Base-by-base conservation (phyloP, 2,888 invertebrate genomes). In the Chrysolina haemoptera region DNA sequence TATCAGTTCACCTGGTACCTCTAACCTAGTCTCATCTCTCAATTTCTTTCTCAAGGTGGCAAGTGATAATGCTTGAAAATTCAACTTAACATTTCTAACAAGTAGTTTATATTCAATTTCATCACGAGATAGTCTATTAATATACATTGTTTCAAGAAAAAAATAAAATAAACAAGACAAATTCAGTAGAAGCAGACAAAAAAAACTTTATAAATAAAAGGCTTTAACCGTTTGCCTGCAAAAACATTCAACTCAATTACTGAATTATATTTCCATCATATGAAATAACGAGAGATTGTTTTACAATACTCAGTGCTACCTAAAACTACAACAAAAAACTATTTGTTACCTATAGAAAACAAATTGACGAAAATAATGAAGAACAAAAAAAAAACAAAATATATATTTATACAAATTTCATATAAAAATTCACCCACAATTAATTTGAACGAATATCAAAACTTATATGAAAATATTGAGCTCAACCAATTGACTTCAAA, bases 81-180 rank as follows among this genome's bases (percentile, higher is more conserved):
- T 35, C 8, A 35, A 35, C 35, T 10, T 6, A 6, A n/a, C 9
- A 22, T 22, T 22, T 9, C 59, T 59, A 59, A 62, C 62, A 6
- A 4, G n/a, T 40, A 62, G 62, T 9, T 62, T n/a, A 40, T 62
- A 62, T 62, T 62, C 62, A 62, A 62, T 35, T 62, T 62, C 62
- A 40, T 62, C 62, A 16, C 62, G 20, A 11, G 14, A 11, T 14
- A 62, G 18, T 1, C 62, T 10, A 22, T 20, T 18, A 11, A 22
- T 22, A 22, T 62, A 27, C 62, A 62, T 62, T 9, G 22, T 43
- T 43, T 43, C 43, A 43, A 12, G 43, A 43, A 43, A 43, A 43
- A 11, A 27, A 43, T 43, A 43, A 43, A 43, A n/a, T n/a, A n/a
- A n/a, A n/a, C n/a, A 11, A 1, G 43, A 14, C 43, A 43, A 12